A percentile compares a stretch with the other conserved stretches of the same genome.
These are phyloP conservation scores for Caranx melampygus DNA, from an alignment of 2,113 vertebrate genomes.

Conservation along the genomic window DNA sequence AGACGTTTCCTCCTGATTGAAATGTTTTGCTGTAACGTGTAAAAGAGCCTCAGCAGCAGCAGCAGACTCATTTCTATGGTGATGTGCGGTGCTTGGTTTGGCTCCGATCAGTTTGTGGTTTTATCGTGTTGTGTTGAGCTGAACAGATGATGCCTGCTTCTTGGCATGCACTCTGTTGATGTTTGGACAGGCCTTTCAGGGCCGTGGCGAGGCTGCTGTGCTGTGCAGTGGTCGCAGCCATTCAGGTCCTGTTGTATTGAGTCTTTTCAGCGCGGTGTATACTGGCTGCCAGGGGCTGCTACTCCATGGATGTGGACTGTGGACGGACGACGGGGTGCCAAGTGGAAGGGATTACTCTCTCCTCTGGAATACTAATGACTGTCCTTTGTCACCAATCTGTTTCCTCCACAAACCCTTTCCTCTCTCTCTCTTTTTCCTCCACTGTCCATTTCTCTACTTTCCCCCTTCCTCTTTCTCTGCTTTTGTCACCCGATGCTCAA, in stretches of 20 bases:
- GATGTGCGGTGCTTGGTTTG: conserved; percentile 5
- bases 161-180: conserved; percentile 55
- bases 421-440: conserved; percentile 17
- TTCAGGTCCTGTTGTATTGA: conserved; percentile 50
- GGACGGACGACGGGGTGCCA: conserved; percentile 52
- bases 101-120: conserved; percentile 23
- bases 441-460: conserved; percentile 29
- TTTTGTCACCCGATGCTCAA: conserved; percentile 52
- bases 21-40: neutral
- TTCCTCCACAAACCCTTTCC: conserved; percentile 47
- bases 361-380: conserved; percentile 79
- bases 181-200: conserved; percentile 47
- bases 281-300: conserved; percentile 39
- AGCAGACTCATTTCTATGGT: conserved; percentile 34
- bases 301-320: conserved; percentile 55
- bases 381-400: conserved; percentile 68
- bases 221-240: conserved; percentile 41
- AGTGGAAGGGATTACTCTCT: conserved; percentile 66
- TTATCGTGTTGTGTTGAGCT: conserved; percentile 18
- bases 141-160: conserved; percentile 39
- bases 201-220: conserved; percentile 39
- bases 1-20: neutral
- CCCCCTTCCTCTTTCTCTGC: conserved; percentile 41
- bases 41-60: conserved; percentile 11
- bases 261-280: conserved; percentile 55